A percentile compares a stretch with the other conserved stretches of the same genome.
phyloP scores from a whole-genome alignment of 2,113 vertebrate species.

The Butorides virescens region DNA sequence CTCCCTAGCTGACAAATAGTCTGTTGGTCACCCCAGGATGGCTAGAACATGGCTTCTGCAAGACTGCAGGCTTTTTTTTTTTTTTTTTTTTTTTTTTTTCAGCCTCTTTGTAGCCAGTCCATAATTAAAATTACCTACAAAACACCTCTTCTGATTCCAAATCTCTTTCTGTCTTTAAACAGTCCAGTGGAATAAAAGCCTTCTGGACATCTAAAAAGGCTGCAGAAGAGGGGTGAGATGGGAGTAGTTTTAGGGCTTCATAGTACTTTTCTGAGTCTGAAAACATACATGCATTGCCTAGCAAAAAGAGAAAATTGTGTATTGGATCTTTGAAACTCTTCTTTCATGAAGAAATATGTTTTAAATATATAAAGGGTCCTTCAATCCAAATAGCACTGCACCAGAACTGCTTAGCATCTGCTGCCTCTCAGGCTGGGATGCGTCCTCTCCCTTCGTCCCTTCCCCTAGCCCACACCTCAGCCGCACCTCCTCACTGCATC shows the following conservation, averaged over 20 bases:
- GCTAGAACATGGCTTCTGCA: not conserved
- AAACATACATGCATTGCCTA: not conserved
- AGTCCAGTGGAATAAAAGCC: not conserved
- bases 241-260: not conserved
- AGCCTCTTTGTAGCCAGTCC: not conserved
- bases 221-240: not conserved
- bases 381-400: not conserved
- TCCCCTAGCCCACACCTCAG: not conserved
- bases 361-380: not conserved
- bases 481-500: not conserved
- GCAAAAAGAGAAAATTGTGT: not conserved
- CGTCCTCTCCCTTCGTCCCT: not conserved
- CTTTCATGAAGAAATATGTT: not conserved
- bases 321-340: not conserved
- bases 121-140: not conserved
- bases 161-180: not conserved
- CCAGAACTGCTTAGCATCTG: not conserved
- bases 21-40: not conserved
- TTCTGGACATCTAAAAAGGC: not conserved
- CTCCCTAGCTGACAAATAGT: not conserved
- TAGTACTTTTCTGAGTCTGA: not conserved
- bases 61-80: not conserved
- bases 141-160: not conserved
- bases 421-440: not conserved
- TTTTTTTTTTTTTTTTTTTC: not conserved